Evolutionary conservation across 37 sponge, comb jelly and placozoan species (phyloP).

Genomic region (Spongilla lacustris): DNA sequence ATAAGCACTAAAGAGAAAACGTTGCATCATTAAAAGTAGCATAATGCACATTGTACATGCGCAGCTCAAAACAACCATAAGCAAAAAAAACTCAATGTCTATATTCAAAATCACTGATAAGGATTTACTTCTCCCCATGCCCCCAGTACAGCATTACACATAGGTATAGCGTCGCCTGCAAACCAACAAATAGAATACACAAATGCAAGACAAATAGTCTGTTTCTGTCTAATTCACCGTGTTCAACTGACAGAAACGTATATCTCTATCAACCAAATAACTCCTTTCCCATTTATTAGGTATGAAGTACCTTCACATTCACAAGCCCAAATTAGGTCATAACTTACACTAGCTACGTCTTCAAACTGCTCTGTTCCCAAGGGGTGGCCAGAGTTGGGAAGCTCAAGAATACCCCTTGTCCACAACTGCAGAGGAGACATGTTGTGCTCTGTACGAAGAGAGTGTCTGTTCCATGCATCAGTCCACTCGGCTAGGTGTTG

Average conservation of each 20-base stretch:
- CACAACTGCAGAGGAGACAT: slow-evolving; percentile 51
- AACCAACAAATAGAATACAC: too few relatives aligned
- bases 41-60: background rate
- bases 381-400: background rate
- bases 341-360: background rate
- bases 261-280: background rate
- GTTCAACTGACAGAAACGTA: background rate
- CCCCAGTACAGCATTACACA: background rate
- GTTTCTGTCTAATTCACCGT: too few relatives aligned
- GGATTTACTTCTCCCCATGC: background rate
- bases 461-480: slow-evolving; percentile 31
- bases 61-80: background rate
- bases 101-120: background rate
- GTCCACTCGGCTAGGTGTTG: slow-evolving; percentile 13
- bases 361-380: background rate
- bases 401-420: slow-evolving; percentile 21
- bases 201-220: too few relatives aligned
- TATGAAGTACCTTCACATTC: background rate
- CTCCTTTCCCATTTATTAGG: background rate
- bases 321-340: background rate
- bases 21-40: background rate
- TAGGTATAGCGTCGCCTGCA: too few relatives aligned
- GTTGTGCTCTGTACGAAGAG: slow-evolving; percentile 21
- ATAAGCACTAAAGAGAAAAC: background rate
- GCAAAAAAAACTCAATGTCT: background rate